phyloP scores from a whole-genome alignment of 2,113 vertebrate genomes.

The Ctenomys sociabilis region DNA sequence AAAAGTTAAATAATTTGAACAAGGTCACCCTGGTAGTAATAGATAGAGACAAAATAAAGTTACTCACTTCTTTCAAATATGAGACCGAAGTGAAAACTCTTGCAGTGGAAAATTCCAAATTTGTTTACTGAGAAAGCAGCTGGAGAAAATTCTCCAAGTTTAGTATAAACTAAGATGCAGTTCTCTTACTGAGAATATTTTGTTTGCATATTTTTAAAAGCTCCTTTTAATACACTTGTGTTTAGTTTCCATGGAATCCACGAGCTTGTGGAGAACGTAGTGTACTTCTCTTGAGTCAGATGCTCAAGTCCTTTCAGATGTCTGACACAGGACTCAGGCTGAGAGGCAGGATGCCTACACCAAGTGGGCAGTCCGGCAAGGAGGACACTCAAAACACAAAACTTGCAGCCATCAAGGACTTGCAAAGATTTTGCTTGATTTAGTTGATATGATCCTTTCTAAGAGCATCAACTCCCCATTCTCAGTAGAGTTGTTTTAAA shows the following conservation, averaged over 20 bases:
- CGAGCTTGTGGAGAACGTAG: neutral
- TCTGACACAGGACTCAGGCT: neutral
- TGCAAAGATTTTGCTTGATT: neutral
- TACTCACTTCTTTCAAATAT: neutral
- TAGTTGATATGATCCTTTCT: neutral
- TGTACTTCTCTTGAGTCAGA: conserved; percentile 43
- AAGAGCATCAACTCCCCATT: neutral
- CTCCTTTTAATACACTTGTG: neutral
- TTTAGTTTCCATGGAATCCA: conserved; percentile 64
- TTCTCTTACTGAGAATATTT: conserved; percentile 25
- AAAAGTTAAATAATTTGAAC: neutral
- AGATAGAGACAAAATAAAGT: neutral
- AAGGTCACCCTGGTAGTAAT: neutral
- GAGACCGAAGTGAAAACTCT: neutral
- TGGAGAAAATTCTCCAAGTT: neutral
- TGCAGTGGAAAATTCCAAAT: conserved; percentile 40
- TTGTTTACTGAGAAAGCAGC: conserved; percentile 3
- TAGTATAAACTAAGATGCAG: conserved; percentile 39
- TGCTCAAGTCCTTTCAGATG: conserved; percentile 35
- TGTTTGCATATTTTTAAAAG: neutral
- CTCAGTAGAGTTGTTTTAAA: neutral
- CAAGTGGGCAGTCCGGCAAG: neutral
- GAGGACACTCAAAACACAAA: neutral
- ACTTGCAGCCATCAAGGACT: neutral
- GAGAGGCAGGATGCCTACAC: neutral